phyloP scores from a whole-genome alignment of 2,888 invertebrate genomes.

The Euplexia lucipara region DNA sequence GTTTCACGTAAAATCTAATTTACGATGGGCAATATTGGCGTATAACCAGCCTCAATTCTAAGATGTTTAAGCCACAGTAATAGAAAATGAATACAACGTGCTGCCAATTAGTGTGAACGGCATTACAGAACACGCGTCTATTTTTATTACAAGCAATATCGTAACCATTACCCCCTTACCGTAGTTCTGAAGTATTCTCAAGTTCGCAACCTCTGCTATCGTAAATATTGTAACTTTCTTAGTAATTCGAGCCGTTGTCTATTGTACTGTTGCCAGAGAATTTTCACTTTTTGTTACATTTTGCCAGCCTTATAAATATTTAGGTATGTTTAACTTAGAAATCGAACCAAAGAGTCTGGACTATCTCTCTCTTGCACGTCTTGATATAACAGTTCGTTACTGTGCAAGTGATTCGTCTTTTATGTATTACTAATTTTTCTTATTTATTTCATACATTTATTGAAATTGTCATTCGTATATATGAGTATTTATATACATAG shows the following conservation, averaged over 20 bases:
- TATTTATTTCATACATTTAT: no score
- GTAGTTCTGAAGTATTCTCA: slow-evolving; percentile 38
- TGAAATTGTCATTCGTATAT: no score
- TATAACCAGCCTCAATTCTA: slow-evolving; percentile 13
- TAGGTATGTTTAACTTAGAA: slow-evolving; percentile 16
- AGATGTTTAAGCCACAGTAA: slow-evolving; percentile 15
- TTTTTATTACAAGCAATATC: slow-evolving; percentile 43
- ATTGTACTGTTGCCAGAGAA: slow-evolving; percentile 43
- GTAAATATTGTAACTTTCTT: slow-evolving; percentile 41
- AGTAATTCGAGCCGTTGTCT: slow-evolving; percentile 31
- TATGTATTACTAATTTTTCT: no score
- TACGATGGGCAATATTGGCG: no score
- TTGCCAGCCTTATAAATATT: slow-evolving; percentile 40
- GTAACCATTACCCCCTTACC: slow-evolving; percentile 27
- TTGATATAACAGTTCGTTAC: no score
- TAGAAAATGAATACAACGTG: slow-evolving; percentile 32
- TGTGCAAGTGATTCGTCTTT: no score
- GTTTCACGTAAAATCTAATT: no score
- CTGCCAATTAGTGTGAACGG: slow-evolving; percentile 39
- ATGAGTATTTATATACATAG: no score
- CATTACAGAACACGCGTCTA: slow-evolving; percentile 35
- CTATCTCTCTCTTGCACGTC: no score
- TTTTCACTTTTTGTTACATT: slow-evolving; percentile 35
- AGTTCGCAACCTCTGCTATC: slow-evolving; percentile 34
- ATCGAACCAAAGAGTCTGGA: slow-evolving; percentile 16